Conservation (phyloP, 2,888 invertebrate species). For the Bruchidius siliquastri region DNA sequence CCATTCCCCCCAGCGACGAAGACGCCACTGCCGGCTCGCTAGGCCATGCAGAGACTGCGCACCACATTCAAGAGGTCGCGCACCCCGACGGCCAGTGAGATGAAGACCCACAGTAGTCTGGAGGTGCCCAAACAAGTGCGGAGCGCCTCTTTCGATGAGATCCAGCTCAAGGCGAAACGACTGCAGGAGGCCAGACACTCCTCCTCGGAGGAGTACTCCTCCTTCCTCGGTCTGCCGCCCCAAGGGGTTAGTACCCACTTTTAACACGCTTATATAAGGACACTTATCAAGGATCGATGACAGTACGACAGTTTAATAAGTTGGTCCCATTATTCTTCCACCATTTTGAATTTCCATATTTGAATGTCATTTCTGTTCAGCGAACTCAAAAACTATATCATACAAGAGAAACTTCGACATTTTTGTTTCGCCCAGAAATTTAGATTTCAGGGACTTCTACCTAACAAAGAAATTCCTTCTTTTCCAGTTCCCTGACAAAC, state of each 20-base stretch:
- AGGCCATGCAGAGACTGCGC: slow-evolving; percentile 69
- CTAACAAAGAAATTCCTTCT: no score
- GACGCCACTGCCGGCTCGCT: slow-evolving; percentile 8
- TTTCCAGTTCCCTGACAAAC: slow-evolving; percentile 56
- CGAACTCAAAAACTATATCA: no score
- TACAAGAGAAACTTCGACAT: no score
- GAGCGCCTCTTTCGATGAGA: slow-evolving; percentile 87
- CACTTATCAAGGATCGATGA: no score
- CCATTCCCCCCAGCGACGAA: background rate
- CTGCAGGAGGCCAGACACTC: slow-evolving; percentile 42
- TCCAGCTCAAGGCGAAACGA: slow-evolving; percentile 73
- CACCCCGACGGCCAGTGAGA: slow-evolving; percentile 84
- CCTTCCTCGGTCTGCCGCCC: slow-evolving; percentile 59
- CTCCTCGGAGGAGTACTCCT: slow-evolving; percentile 35
- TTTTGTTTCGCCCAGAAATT: no score
- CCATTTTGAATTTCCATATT: no score
- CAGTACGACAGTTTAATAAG: no score
- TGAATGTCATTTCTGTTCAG: no score
- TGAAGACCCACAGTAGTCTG: slow-evolving; percentile 87
- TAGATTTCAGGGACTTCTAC: no score
- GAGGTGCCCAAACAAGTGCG: slow-evolving; percentile 88
- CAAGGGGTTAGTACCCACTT: background rate
- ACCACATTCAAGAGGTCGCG: slow-evolving; percentile 83
- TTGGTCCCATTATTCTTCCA: no score
- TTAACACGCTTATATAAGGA: no score